phyloP scores from a whole-genome alignment of 2,888 invertebrate genomes.

The Orthosia gracilis region DNA sequence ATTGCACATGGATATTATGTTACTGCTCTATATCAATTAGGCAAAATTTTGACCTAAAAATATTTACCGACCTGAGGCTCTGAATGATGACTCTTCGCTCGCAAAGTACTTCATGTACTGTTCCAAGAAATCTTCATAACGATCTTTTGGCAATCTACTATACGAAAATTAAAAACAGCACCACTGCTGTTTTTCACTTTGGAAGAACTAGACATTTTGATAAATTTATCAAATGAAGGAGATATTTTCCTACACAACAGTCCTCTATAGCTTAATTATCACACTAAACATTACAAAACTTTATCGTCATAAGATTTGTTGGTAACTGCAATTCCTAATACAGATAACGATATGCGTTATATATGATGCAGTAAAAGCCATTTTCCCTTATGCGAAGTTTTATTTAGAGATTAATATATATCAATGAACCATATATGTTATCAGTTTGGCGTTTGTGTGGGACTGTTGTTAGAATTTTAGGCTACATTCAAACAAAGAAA shows the following conservation, averaged over 20 bases:
- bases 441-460: too few relatives aligned
- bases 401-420: background rate
- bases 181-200: conserved; percentile 45
- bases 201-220: conserved; percentile 9
- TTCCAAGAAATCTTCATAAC: conserved; percentile 61
- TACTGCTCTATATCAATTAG: background rate
- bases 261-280: background rate
- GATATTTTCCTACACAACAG: background rate
- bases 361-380: background rate
- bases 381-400: background rate
- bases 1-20: background rate
- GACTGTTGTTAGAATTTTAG: background rate
- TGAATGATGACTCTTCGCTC: conserved; percentile 56
- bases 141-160: conserved; percentile 61
- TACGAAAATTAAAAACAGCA: conserved; percentile 49
- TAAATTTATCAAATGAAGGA: background rate
- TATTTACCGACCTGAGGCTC: conserved; percentile 56
- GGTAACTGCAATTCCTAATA: background rate
- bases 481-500: background rate
- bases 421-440: conserved; percentile 1
- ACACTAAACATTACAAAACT: conserved; percentile 19
- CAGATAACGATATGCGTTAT: background rate
- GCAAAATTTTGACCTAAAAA: background rate
- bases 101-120: conserved; percentile 61
- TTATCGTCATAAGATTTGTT: background rate